Evolutionary conservation across 2,888 invertebrate genomes (phyloP), one percentile per base, ranked within the genome.

Genomic region (Lepidonotus clava): DNA sequence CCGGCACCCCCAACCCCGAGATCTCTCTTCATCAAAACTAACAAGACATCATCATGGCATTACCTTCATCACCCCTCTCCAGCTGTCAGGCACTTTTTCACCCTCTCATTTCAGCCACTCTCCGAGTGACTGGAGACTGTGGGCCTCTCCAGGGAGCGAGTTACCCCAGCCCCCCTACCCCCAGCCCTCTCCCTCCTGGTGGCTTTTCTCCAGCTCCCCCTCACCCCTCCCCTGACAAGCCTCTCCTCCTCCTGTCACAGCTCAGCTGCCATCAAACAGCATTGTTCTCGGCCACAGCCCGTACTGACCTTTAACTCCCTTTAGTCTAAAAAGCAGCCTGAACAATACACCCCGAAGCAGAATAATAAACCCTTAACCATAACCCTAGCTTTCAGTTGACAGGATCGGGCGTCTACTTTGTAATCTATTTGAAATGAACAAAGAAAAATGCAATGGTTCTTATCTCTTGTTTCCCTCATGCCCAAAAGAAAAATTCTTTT

Each of bases 61-160:
- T 61, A 61, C 61, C 61, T 61, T 61, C 61, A 61, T 61, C 61
- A 61, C 61, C 61, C 28, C 61, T 61, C 61, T 61, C 61, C 61
- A 61, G 61, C 61, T 61, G 61, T 61, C 61, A 61, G 28, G n/a
- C 11, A n/a, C n/a, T 61, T 61, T n/a, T 61, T 61, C 11, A 28
- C 0, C 24, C 61, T 61, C 61, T 61, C 61, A 61, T 61, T 61
- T 61, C 61, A 61, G 28, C 61, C 24, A 4, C 61, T 61, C 61
- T 28, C 61, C 21, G 46, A 46, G 18, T 46, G 4, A 32, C 61
- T 32, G 28, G 21, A 24, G 28, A 2, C 61, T 61, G 28, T 28
- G 21, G 28, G 61, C 28, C n/a, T n/a, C n/a, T 61, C 11, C 61
- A 61, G 28, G 24, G 24, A 61, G 61, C 24, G 53, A n/a, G 53